Base-by-base conservation (phyloP, 2,888 invertebrate species). In the Autographa gamma region DNA sequence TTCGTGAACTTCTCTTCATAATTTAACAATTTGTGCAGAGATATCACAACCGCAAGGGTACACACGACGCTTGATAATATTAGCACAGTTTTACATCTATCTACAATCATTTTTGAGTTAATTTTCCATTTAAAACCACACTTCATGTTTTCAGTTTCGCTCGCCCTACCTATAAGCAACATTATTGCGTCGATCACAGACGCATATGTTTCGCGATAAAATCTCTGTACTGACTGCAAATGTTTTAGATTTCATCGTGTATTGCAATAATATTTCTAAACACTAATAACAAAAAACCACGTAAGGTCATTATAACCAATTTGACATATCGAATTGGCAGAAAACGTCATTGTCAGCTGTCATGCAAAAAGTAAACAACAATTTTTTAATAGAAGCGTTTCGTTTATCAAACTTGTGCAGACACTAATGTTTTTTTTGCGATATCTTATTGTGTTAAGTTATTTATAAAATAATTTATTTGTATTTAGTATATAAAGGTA, bases 31-130 rank as follows among this genome's bases (percentile, higher is more conserved):
- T 90, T 94, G 77, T 94, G 92, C 74, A 95, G 84, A 19, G 95
- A 93, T 86, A 94, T 88, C 58, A 95, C 86, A 68, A 94, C 90
- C 70, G 94, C 95, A 63, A 95, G 84, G 31, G 93, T 93, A 85
- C 95, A 93, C 79, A 95, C 91, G 13, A 93, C 82, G 85, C 93
- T 94, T n/a, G 95, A 94, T 48, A 94, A 85, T 86, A 95, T 88
- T 70, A 95, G 69, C 84, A 94, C 90, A 54, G 94, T 91, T 92
- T 92, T 95, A 90, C 93, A 95, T 77, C 89, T 89, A 83, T 94
- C 95, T 77, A 92, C 70, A 69, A 94, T 88, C 93, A 94, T 93
- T 92, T 93, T 95, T 32, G 92, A 82, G 66, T 89, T 86, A 66
- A 92, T 87, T 84, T 89, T 86, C 72, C 81, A 86, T 77, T 88